Base-by-base conservation (phyloP, 2,797 vertebrate genomes). In the Rhabdophis nuchalis region DNA sequence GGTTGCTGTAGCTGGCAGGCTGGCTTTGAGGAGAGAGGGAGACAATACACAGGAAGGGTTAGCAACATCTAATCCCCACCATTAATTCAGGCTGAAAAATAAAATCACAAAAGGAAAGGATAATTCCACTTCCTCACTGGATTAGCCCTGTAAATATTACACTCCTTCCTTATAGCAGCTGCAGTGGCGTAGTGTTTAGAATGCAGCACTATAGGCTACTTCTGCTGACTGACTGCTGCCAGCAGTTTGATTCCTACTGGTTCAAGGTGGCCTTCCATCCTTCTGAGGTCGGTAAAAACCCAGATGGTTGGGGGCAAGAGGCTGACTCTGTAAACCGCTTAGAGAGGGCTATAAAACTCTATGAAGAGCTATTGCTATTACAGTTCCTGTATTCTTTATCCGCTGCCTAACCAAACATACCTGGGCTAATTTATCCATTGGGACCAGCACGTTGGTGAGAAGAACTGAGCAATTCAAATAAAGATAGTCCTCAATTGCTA, bases 1-100 rank as follows among this genome's bases (percentile, higher is more conserved):
- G 94, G 95, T 96, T 97, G 61, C 94, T 97, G 95, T 97, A 97
- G 93, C 96, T 93, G 88, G 96, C 93, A 87, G 96, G 96, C 91
- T 97, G 97, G 87, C 97, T 98, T 94, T 96, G 95, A 95, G 86
- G 94, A 96, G 88, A 91, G 56, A 92, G 46, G 5, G 25, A 92
- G 54, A 64, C 52, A 53, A 13, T 13, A 52, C 82, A 94, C 86
- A 90, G 88, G 56, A 82, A 92, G 52, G 46, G 60, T 96, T 94
- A 96, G 86, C 54, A 52, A 82, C 27, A 2, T 14, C 52, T 46
- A 61, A 29, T 11, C 11, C 23, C n/a, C 20, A 23, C 27, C 89
- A 82, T 10, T 29, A 29, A 36, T 14, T 32, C 36, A 72, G 60
- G 1, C 60, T 4, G 20, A 25, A 41, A 23, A 53, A 41, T 6